Evolutionary conservation across 2,888 invertebrate species (phyloP), one percentile per base, ranked within the genome.

Genomic region (Caenorhabditis panamensis): DNA sequence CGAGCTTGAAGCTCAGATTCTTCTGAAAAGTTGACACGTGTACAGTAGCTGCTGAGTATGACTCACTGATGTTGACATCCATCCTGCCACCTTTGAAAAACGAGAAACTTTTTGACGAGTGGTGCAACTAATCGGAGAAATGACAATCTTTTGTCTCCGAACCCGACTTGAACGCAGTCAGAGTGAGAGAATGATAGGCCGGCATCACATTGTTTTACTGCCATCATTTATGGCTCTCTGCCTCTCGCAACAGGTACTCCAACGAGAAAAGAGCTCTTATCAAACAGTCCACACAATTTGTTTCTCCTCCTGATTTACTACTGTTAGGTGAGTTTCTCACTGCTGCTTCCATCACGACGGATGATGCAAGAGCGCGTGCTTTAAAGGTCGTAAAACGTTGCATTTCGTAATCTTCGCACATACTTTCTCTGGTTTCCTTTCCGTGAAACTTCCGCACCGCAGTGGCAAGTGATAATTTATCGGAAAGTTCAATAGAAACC

Each of bases 1-100:
- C 87, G 61, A 28, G 84, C 67, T 49, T 86, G 85, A 0, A 87
- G 69, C 24, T 87, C 87, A 5, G 77, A 76, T 69, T 86, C 85
- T 53, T 82, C 81, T 82, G 75, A 44, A 79, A 78, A 63, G 4
- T 2, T 16, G 9, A 11, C 2, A 8, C 41, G 13, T 31, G 20
- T 24, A 49, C 13, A 2, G 41, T 2, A 41, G 8, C 13, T 13
- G 8, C 41, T 41, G 13, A 13, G 6, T 11, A 13, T 31, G 20
- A 79, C 79, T 67, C n/a, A 79, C 79, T 72, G 47, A 79, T 79
- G 41, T 54, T 72, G 24, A 79, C 61, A 62, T 79, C 79, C 79
- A 79, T 77, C 1, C 31, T 49, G 5, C 9, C 9, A 3, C 37
- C 22, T 61, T 53, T 26, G 13, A 13, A n/a, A 53, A 20, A 18